phyloP scores from a whole-genome alignment of 2,888 invertebrate species.

The Shargacucullia verbasci region DNA sequence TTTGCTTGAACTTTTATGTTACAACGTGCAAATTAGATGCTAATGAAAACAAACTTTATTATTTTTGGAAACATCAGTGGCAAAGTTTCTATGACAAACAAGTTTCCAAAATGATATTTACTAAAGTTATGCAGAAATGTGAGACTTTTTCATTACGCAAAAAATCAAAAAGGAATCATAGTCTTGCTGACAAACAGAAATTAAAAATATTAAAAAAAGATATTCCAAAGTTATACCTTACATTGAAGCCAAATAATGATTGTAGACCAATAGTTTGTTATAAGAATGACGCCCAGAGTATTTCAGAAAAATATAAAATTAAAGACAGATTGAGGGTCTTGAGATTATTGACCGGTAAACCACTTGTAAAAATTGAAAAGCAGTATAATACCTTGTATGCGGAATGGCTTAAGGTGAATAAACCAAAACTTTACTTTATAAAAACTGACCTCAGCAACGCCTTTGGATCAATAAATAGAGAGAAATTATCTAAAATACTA shows the following conservation, averaged over 20 bases:
- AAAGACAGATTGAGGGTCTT: constrained; percentile 76
- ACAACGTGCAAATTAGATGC: constrained; percentile 80
- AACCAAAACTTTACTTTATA: constrained; percentile 82
- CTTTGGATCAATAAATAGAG: constrained; percentile 82
- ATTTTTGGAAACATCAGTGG: constrained; percentile 82
- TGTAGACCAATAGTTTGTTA: constrained; percentile 82
- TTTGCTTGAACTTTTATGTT: constrained; percentile 81
- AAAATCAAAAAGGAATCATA: constrained; percentile 64
- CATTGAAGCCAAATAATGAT: constrained; percentile 77
- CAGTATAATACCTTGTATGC: constrained; percentile 66
- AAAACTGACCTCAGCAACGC: constrained; percentile 85
- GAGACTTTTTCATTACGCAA: constrained; percentile 69
- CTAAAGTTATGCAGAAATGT: constrained; percentile 71
- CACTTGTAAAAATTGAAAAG: constrained; percentile 69
- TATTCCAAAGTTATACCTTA: constrained; percentile 78
- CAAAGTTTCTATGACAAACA: constrained; percentile 82
- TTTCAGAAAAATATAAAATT: constrained; percentile 73
- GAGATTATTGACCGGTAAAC: constrained; percentile 66
- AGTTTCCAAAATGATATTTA: constrained; percentile 72
- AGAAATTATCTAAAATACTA: constrained; percentile 74
- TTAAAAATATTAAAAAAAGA: constrained; percentile 68
- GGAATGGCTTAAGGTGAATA: constrained; percentile 72
- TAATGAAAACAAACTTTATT: constrained; percentile 82
- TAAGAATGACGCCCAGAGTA: constrained; percentile 65
- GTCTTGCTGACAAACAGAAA: constrained; percentile 60